Base-by-base conservation (phyloP, 1,140 invertebrate species). In the Temnothorax curvispinosus region DNA sequence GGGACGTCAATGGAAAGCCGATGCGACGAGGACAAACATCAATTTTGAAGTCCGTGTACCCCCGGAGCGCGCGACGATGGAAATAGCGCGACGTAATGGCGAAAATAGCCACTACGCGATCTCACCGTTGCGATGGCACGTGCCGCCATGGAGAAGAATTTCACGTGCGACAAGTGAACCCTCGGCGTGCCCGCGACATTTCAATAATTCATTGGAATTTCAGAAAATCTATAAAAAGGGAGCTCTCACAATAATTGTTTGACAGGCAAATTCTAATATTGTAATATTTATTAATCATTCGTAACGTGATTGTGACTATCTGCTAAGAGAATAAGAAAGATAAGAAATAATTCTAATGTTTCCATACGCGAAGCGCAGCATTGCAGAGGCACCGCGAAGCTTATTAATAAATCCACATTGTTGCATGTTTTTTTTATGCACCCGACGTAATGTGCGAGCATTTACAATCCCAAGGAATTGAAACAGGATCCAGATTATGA, bases 61-160 rank as follows among this genome's bases (percentile, higher is more conserved):
- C 64, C 76, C 76, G 71, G 74, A 87, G 71, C 85, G 71, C 85
- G 84, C 71, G 84, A 50, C 82, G 78, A 75, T 89, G 71, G 86
- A 90, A 90, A 90, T 90, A 90, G 88, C 88, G 76, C 85, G 58
- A 89, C 88, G 88, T 88, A 60, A 86, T 88, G 38, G 88, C 88
- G 88, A 85, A 90, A 90, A 90, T 90, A 89, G 85, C 84, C 52
- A 87, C 84, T 74, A 85, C 77, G 77, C 50, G 75, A 67, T 84
- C 72, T 62, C 77, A 77, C 69, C 69, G 27, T 27, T 27, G 27
- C 27, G 85, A 87, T 87, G 72, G 41, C 87, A 89, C 84, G 87
- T 89, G 88, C 78, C 69, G 50, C 77, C 85, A 69, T 32, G 41
- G 32, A 72, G 41, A 65, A 56, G 77, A 89, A 89, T 60, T 86